Base-by-base conservation (phyloP, 2,888 invertebrate genomes). In the Macrophya alboannulata region DNA sequence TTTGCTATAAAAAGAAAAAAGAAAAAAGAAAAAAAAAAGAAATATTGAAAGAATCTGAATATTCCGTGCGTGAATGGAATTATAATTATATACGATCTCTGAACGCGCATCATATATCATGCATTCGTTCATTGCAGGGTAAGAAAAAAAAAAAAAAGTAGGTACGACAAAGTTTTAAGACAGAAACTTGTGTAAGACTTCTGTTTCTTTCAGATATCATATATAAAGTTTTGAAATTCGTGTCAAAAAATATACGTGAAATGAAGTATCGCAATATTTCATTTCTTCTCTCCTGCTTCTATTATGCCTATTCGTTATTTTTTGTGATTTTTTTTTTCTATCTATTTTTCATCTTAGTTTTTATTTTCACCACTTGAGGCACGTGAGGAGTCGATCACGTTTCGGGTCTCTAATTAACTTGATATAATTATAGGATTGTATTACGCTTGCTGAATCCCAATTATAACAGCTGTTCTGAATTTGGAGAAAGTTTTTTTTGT, bases 31-130 rank as follows among this genome's bases (percentile, higher is more conserved):
- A 1, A 2, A 31, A 31, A 31, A 2, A 31, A 2, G 3, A 31
- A 31, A 31, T 2, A 62, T 81, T 81, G 62, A 81, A 62, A 62
- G 81, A 81, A 81, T 81, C 81, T 81, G 43, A 81, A 81, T 81
- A 81, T 81, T 43, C n/a, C 81, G 81, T 81, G 81, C 21, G 8
- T 12, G 43, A 21, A 21, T 43, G 15, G 10, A 81, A 81, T 81
- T 81, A 31, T 31, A 81, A 81, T n/a, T n/a, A 81, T 62, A n/a
- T 40, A 21, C 25, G 25, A 76, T 48, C 1, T 15, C 48, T 51
- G 48, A 76, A 25, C 76, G n/a, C 31, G n/a, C 59, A n/a, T 79
- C 59, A 17, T 25, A 37, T 37, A 17, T 0, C 25, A 25, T 25
- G 4, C 21, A 62, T 17, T 37, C 76, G 76, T 51, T 31, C 25